Percentiles rank a stretch among this genome's conserved stretches.
phyloP scores from a whole-genome alignment of 2,797 vertebrate genomes.

The Momotus momota region DNA sequence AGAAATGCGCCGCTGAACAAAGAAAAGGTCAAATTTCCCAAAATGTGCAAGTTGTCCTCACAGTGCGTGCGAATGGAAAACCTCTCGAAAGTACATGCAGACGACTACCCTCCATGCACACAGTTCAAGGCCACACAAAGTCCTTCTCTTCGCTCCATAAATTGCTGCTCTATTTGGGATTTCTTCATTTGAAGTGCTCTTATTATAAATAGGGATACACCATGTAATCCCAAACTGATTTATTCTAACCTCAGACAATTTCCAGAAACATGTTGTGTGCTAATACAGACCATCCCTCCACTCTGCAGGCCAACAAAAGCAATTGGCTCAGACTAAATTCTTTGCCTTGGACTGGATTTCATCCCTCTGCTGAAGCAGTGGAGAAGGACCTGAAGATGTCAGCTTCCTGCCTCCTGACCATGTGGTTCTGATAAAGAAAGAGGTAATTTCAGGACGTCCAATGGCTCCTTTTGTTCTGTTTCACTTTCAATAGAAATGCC shows the following conservation, averaged over 20 bases:
- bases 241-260: conserved; percentile 31
- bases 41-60: rapidly evolving
- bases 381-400: conserved; percentile 38
- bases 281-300: conserved; percentile 14
- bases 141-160: not conserved
- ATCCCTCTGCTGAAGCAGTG: not conserved
- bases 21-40: not conserved
- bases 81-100: rapidly evolving
- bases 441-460: conserved; percentile 64
- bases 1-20: not conserved
- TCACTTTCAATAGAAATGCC: not conserved
- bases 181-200: not conserved
- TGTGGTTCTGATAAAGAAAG: conserved; percentile 55
- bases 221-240: conserved; percentile 28
- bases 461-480: not conserved
- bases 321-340: conserved; percentile 21
- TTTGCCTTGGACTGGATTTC: not conserved
- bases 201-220: not conserved
- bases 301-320: conserved; percentile 39
- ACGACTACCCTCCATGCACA: not conserved
- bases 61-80: not conserved
- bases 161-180: not conserved
- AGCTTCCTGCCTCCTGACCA: conserved; percentile 41
- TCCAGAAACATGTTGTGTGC: conserved; percentile 32
- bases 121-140: not conserved